Evolutionary conservation across 1,140 invertebrate genomes (phyloP).

Genomic region (Drosophila yakuba): DNA sequence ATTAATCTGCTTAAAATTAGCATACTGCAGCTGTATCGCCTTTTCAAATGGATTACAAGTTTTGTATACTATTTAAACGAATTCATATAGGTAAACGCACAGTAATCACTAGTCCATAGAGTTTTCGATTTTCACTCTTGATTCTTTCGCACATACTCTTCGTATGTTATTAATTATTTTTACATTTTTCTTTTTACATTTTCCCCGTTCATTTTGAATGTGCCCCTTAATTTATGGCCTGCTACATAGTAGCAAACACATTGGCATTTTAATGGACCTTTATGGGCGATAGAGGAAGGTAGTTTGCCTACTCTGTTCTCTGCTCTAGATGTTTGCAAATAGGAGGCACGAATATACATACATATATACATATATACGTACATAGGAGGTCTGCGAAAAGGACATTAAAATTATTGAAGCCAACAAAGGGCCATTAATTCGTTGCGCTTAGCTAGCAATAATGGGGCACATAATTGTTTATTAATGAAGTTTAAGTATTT

Average conservation of each 20-base stretch:
- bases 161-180: slow-evolving; percentile 66
- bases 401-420: slow-evolving; percentile 81
- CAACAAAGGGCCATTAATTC: slow-evolving; percentile 77
- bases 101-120: slow-evolving; percentile 9
- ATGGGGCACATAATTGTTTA: slow-evolving; percentile 78
- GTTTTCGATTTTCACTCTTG: slow-evolving; percentile 17
- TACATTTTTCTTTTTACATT: slow-evolving; percentile 6
- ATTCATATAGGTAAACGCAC: no score
- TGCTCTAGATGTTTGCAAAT: neutral
- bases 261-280: slow-evolving; percentile 80
- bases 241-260: slow-evolving; percentile 76
- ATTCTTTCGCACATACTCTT: slow-evolving; percentile 26
- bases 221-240: slow-evolving; percentile 65
- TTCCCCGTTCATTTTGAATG: slow-evolving; percentile 55
- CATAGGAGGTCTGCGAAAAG: slow-evolving; percentile 19
- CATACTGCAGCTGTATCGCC: no score
- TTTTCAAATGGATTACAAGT: no score
- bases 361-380: no score
- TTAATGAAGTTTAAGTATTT: slow-evolving; percentile 83
- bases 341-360: neutral
- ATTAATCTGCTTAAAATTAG: no score
- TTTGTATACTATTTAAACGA: no score
- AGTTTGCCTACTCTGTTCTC: neutral
- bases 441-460: slow-evolving; percentile 76
- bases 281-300: slow-evolving; percentile 45